phyloP scores from a whole-genome alignment of 92 coral and sea anemone species.

The Porites cylindrica region DNA sequence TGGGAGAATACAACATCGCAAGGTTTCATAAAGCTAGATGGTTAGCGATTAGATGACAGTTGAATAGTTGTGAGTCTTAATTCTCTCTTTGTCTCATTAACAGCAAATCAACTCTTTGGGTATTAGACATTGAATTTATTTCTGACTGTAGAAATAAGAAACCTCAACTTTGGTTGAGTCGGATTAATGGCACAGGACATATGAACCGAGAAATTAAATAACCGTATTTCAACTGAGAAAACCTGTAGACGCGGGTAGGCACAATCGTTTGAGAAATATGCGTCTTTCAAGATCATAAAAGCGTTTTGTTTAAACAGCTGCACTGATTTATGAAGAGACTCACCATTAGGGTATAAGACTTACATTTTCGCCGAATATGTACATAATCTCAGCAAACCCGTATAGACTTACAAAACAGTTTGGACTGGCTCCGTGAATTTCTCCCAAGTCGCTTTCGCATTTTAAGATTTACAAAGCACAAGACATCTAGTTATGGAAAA shows the following conservation, averaged over 20 bases:
- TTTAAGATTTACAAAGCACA: not conserved
- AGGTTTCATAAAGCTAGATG: not conserved
- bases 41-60: conserved; percentile 22
- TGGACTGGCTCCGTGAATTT: not conserved
- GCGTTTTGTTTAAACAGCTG: conserved; percentile 50
- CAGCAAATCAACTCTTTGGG: not conserved
- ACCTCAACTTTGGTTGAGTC: no score
- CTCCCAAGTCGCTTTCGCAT: not conserved
- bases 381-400: not conserved
- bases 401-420: not conserved
- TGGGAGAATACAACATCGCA: not conserved
- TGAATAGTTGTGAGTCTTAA: conserved; percentile 1
- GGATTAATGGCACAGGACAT: no score
- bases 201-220: no score
- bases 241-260: not conserved
- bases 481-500: conserved; percentile 10
- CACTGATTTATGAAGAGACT: not conserved
- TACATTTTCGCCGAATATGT: conserved; percentile 5
- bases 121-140: not conserved
- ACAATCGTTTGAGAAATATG: not conserved
- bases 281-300: conserved; percentile 18
- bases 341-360: not conserved
- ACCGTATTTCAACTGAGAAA: not conserved
- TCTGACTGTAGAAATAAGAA: not conserved
- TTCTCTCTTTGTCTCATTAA: conserved; percentile 3